Base-by-base conservation (phyloP, 2,113 vertebrate genomes). In the Dipodomys spectabilis region DNA sequence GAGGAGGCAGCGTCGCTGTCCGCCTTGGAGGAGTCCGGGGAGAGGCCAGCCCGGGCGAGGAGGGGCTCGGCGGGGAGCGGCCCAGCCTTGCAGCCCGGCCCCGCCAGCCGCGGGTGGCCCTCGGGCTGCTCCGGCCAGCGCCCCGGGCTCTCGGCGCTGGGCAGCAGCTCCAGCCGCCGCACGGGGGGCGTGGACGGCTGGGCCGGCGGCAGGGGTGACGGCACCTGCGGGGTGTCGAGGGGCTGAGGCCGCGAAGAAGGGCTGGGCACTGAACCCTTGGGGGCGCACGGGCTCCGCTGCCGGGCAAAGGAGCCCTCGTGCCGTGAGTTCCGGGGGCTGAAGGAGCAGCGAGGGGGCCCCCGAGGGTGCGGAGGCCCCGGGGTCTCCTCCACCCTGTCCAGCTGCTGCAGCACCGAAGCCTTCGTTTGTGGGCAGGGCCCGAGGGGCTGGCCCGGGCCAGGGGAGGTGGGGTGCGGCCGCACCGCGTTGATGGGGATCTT, bases 401-500 rank as follows among this genome's bases (percentile, higher is more conserved):
- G 98, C 92, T 98, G 99, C 97, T 99, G 99, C 89, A 99, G 97
- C 94, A 98, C 97, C 3, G 98, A 98, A 28, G 98, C 97, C 98
- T 99, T 99, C 25, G 98, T 90, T 95, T 99, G 97, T 0, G 98
- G 96, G 92, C 99, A 99, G 94, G 98, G 98, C 96, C 98, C 98
- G 0, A 98, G 97, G 19, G 98, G 97, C 95, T 98, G 98, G 96
- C 97, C 98, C 53, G 98, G 98, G 95, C 98, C 98, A 0, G 93
- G 98, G 92, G 98, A 98, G 98, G 98, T 99, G 97, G 99, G 98
- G 96, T 99, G 99, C 77, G 99, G 98, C 97, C 98, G 99, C 64
- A 99, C 98, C 18, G 99, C 98, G 0, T 98, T 99, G 83, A 99
- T 96, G 7, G 98, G 99, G 85, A 99, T 99, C 98, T 99, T 99